These are phyloP conservation scores for Metopia argyrocephala DNA, from an alignment of 2,888 invertebrate species.

Conservation along the genomic window DNA sequence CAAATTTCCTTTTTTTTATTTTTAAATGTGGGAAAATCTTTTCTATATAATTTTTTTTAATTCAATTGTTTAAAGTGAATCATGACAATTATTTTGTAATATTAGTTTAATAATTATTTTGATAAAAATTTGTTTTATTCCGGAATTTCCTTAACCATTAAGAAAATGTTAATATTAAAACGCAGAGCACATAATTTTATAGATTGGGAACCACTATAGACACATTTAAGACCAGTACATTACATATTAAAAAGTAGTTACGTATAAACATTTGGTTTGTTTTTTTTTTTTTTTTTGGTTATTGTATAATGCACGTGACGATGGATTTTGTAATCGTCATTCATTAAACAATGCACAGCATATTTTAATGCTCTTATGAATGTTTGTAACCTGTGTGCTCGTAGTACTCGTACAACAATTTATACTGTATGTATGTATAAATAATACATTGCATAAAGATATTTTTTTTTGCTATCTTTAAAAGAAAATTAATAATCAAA, in stretches of 20 bases:
- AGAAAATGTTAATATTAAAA: not conserved
- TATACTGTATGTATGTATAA: no score
- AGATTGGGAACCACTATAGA: slow-evolving; percentile 20
- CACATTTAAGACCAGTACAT: slow-evolving; percentile 3
- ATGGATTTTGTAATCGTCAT: slow-evolving; percentile 11
- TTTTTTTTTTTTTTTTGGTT: not conserved
- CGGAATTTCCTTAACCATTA: not conserved
- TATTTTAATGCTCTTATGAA: not conserved
- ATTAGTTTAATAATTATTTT: not conserved
- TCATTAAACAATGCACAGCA: not conserved
- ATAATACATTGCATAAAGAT: no score
- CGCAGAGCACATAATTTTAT: no score
- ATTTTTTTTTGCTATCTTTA: no score
- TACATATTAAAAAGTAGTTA: slow-evolving; percentile 12
- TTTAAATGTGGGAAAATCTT: slow-evolving; percentile 33
- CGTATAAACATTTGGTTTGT: slow-evolving; percentile 1
- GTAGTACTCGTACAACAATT: no score
- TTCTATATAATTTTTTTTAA: not conserved
- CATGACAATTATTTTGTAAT: not conserved
- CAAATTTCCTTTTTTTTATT: not conserved
- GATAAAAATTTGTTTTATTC: no score
- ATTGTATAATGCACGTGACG: slow-evolving; percentile 26
- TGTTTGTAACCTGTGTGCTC: no score
- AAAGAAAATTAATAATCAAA: not conserved
- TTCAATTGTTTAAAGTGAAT: slow-evolving; percentile 31